Base-by-base conservation (phyloP, 1,140 invertebrate species). In the Acromyrmex charruanus region DNA sequence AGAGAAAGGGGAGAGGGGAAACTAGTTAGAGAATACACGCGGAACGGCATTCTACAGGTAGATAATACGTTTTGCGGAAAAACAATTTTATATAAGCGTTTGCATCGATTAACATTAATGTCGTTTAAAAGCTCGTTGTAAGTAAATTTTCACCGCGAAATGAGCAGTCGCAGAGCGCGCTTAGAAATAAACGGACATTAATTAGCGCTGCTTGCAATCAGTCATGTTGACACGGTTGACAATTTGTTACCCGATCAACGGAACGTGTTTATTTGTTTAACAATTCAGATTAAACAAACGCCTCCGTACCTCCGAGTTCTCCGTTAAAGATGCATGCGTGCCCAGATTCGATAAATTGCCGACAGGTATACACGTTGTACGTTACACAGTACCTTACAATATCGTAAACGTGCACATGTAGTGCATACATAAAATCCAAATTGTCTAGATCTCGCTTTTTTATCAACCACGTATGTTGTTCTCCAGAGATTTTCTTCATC, bases 161-260 rank as follows among this genome's bases (percentile, higher is more conserved):
- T n/a, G 3, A 21, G n/a, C 6, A 1, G 49, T 35, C 21, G 31
- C 49, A 35, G 44, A 51, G 44, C 21, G 59, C 31, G 35, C 82
- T 69, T 75, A 84, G 80, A 74, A 61, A 74, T 61, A 25, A 75
- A 49, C 55, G 25, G 80, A 35, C 58, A 75, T 75, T 84, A 84
- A 84, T 84, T 84, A 84, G 39, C 28, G 69, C 25, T 35, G 80
- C 69, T 63, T 61, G 80, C 80, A 84, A 84, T 84, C 71, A 84
- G 55, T 74, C 69, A 51, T 74, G 55, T 84, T 75, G 55, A 75
- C 55, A 51, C 28, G 80, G 55, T 65, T 63, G 69, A 80, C 77
- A 35, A 75, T 75, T 75, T 61, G 80, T 84, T 75, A 25, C n/a
- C 25, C 39, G 39, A 84, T 63, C 25, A 55, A 31, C 80, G 39